These are phyloP conservation scores for Merops nubicus DNA, from an alignment of 2,113 vertebrate species.

Conservation along the genomic window DNA sequence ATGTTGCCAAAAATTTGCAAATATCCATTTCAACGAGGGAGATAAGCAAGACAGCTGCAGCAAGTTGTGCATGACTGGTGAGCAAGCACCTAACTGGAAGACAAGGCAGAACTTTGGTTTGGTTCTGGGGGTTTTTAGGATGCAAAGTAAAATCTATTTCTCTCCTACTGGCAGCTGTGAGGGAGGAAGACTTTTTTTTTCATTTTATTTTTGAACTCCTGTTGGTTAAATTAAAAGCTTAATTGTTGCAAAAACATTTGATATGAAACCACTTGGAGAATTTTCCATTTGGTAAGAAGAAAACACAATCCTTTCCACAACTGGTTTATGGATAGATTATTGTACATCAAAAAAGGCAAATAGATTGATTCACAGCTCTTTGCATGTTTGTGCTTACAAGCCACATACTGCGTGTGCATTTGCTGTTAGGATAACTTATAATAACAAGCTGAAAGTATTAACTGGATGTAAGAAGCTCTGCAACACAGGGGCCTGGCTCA, in stretches of 20 bases:
- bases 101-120: not conserved
- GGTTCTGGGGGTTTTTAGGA: not conserved
- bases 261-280: not conserved
- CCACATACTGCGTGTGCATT: not conserved
- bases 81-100: not conserved
- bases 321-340: constrained; percentile 4
- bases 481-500: not conserved
- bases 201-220: too few species aligned
- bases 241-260: not conserved
- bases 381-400: constrained; percentile 1
- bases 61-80: not conserved
- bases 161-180: not conserved
- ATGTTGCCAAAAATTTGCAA: not conserved
- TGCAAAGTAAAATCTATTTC: not conserved
- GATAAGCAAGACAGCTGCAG: not conserved
- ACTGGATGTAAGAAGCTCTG: not conserved
- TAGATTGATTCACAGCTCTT: constrained; percentile 8
- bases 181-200: not conserved
- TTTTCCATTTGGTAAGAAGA: constrained; percentile 28
- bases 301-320: not conserved
- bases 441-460: not conserved
- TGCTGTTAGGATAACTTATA: constrained; percentile 2
- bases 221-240: constrained; percentile 25
- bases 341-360: not conserved
- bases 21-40: not conserved